Evolutionary conservation across 2,113 vertebrate species (phyloP).

Genomic region (Grammomys dolichurus): DNA sequence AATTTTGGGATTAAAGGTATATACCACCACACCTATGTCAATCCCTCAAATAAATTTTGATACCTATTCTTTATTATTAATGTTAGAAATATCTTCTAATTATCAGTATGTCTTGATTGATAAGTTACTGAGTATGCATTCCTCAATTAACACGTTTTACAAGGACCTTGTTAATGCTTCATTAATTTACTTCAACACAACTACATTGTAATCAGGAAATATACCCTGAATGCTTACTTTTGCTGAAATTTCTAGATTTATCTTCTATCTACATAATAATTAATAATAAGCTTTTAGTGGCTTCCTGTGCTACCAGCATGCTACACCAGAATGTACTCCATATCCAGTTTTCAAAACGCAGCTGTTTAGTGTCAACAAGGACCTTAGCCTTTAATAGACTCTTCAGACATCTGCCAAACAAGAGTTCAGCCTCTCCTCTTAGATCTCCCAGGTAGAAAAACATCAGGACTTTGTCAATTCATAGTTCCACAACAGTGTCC

Average conservation of each 20-base stretch:
- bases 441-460: background rate
- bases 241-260: constrained; percentile 32
- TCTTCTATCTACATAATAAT: constrained; percentile 30
- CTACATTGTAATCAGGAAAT: constrained; percentile 25
- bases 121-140: constrained; percentile 36
- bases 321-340: constrained; percentile 32
- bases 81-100: constrained; percentile 52
- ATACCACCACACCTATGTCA: background rate
- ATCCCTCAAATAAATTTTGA: background rate
- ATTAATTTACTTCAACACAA: constrained; percentile 47
- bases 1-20: background rate
- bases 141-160: background rate
- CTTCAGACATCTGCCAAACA: constrained; percentile 10
- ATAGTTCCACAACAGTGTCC: background rate
- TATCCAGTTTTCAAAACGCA: background rate
- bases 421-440: background rate
- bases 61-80: constrained; percentile 32
- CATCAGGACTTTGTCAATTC: background rate
- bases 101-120: constrained; percentile 40
- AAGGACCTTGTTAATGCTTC: background rate
- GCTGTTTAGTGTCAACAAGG: background rate
- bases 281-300: constrained; percentile 5
- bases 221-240: constrained; percentile 34
- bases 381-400: background rate
- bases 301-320: constrained; percentile 26